A percentile compares a stretch with the other conserved stretches of the same genome.
phyloP scores from a whole-genome alignment of 2,888 invertebrate genomes.

The Archaeoteleia sp. region DNA sequence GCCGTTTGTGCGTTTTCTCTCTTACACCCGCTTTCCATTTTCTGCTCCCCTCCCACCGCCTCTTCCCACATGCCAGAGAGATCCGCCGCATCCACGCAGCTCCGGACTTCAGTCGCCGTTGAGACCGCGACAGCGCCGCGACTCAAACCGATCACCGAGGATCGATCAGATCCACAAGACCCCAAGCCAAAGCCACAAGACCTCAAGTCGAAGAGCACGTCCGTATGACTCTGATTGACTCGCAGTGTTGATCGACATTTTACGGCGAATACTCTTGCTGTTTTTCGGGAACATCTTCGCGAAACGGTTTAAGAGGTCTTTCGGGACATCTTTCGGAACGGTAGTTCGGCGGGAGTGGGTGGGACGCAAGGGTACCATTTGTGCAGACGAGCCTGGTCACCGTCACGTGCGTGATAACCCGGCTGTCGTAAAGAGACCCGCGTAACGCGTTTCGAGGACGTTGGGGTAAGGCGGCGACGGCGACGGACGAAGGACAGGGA shows the following conservation, averaged over 20 bases:
- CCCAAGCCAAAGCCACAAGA: no score
- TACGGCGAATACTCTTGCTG: no score
- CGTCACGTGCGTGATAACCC: no score
- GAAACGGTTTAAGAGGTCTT: no score
- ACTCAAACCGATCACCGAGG: conserved; percentile 57
- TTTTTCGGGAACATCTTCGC: no score
- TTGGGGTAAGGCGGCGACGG: conserved; percentile 4
- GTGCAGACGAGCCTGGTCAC: no score
- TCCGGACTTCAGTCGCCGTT: conserved; percentile 72
- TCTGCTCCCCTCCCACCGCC: conserved; percentile 52
- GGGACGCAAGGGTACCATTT: no score
- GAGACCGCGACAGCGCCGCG: conserved; percentile 71
- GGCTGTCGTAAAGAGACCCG: conserved; percentile 20
- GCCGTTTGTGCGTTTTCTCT: conserved; percentile 52
- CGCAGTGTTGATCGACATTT: no score
- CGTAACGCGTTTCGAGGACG: conserved; percentile 3
- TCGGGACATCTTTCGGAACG: no score
- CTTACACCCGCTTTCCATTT: conserved; percentile 54
- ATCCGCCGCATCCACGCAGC: conserved; percentile 69
- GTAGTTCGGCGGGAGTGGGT: no score
- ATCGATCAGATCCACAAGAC: not conserved
- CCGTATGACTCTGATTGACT: no score
- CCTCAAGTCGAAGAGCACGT: no score
- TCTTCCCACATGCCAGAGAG: conserved; percentile 57
- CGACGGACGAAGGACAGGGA: conserved; percentile 33